These are phyloP conservation scores for Macaria liturata DNA, from an alignment of 2,888 invertebrate genomes.

Conservation along the genomic window DNA sequence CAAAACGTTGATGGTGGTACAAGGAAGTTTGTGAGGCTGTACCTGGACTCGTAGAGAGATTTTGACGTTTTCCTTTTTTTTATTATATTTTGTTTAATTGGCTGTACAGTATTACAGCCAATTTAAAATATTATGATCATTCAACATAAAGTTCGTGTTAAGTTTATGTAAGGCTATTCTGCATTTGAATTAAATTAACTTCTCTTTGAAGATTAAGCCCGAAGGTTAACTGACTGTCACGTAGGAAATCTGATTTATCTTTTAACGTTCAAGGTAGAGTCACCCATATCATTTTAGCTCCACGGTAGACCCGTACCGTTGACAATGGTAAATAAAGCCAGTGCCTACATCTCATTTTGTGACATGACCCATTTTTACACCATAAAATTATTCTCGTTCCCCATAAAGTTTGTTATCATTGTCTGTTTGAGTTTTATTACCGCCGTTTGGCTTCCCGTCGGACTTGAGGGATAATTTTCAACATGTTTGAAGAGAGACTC, in stretches of 20 bases:
- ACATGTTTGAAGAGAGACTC: slow-evolving; percentile 15
- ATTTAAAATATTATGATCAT: too few species aligned
- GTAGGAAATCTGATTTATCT: not conserved
- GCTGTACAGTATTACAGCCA: too few species aligned
- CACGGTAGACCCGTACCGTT: slow-evolving; percentile 56
- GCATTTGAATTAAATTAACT: too few species aligned
- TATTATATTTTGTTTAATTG: too few species aligned
- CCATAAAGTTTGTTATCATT: slow-evolving; percentile 64
- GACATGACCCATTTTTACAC: slow-evolving; percentile 69
- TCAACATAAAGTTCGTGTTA: too few species aligned
- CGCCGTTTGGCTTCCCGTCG: slow-evolving; percentile 36
- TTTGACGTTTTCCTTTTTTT: not conserved
- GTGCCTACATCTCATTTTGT: slow-evolving; percentile 50
- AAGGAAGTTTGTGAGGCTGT: not conserved
- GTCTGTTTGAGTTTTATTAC: slow-evolving; percentile 66
- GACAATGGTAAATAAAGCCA: slow-evolving; percentile 70
- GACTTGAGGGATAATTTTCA: slow-evolving; percentile 26
- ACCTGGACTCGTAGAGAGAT: not conserved
- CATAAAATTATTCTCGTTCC: slow-evolving; percentile 65
- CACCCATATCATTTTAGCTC: not conserved
- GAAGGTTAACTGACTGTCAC: too few species aligned
- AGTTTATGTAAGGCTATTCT: too few species aligned
- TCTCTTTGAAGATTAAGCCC: too few species aligned
- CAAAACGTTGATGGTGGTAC: slow-evolving; percentile 57
- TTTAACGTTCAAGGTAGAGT: not conserved